Conservation (phyloP, 1,140 invertebrate species). For the Drosophila hydei region DNA sequence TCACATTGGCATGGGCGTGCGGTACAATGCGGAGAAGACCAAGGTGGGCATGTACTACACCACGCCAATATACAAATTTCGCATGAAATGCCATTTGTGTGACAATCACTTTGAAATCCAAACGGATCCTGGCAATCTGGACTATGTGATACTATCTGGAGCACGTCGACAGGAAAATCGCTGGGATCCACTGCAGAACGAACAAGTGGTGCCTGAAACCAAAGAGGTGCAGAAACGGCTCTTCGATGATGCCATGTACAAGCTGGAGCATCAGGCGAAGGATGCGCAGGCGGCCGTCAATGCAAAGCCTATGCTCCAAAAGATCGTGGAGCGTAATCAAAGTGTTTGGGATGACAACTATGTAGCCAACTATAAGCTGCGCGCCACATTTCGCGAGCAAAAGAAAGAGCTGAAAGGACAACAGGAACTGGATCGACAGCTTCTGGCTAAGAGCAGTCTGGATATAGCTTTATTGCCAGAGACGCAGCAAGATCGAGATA, state of each 20-base stretch:
- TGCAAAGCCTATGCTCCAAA: constrained; percentile 89
- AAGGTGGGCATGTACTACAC: constrained; percentile 99
- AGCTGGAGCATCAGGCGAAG: constrained; percentile 94
- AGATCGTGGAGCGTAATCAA: constrained; percentile 91
- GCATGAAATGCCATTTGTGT: constrained; percentile 99
- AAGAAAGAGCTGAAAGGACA: constrained; percentile 90
- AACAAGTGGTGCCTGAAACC: constrained; percentile 95
- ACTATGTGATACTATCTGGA: constrained; percentile 98
- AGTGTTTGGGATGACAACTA: constrained; percentile 95
- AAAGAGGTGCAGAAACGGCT: constrained; percentile 94
- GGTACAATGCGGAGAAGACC: constrained; percentile 99
- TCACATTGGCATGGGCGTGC: constrained; percentile 97
- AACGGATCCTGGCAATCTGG: constrained; percentile 98
- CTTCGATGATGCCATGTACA: constrained; percentile 98
- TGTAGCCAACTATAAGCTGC: constrained; percentile 91
- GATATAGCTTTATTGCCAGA: constrained; percentile 92
- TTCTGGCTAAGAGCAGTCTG: constrained; percentile 92
- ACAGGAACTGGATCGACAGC: constrained; percentile 87
- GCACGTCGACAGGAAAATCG: constrained; percentile 98
- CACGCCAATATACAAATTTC: constrained; percentile 98
- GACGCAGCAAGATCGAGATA: constrained; percentile 90
- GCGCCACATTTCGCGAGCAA: constrained; percentile 91
- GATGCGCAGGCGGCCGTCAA: constrained; percentile 90
- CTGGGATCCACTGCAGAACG: constrained; percentile 98
- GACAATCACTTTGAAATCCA: constrained; percentile 99